Evolutionary conservation across 1,140 invertebrate species (phyloP), one percentile per base, ranked within the genome.

Genomic region (Achroia grisella): DNA sequence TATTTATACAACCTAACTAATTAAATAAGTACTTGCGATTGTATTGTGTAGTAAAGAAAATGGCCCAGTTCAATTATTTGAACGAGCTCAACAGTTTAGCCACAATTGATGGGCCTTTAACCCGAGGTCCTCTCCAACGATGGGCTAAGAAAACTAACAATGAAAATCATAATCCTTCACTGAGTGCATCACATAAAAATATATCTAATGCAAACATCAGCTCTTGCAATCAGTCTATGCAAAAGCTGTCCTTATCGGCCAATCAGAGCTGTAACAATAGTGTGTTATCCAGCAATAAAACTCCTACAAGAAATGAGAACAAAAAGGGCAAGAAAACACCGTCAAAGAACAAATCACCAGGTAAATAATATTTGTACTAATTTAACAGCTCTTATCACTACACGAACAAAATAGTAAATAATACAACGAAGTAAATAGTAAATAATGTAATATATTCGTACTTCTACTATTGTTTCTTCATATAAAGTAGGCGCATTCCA

Each of bases 61-160:
- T 95, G 93, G 89, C 93, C 27, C 92, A 94, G 62, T 91, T 94
- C 57, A 91, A 91, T 64, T 94, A 91, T 74, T 85, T 93, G 32
- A 94, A 93, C 65, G 93, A 95, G 67, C 80, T 95, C 14, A 93
- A 92, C 55, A 94, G 87, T 85, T 86, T 93, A 41, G 86, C 93
- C 1, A 90, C 89, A 34, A 89, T 94, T 88, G 93, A 95, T 58
- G 93, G 93, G 0, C 90, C 92, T 6, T 85, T 94, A 54, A 91
- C 90, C 6, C 90, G 90, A 66, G 93, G 93, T n/a, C 93, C 93
- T 12, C 69, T 89, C n/a, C 92, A 93, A 11, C 86, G 93, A 37
- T 95, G 93, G 92, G 91, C 93, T 50, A 93, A 92, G 62, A 94
- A 94, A 50, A 62, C 61, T 9, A 66, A 58, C 27, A 77, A 57